A percentile compares a stretch with the other conserved stretches of the same genome.
Evolutionary conservation across 2,113 vertebrate genomes (phyloP).

Genomic region (Nesospiza acunhae): DNA sequence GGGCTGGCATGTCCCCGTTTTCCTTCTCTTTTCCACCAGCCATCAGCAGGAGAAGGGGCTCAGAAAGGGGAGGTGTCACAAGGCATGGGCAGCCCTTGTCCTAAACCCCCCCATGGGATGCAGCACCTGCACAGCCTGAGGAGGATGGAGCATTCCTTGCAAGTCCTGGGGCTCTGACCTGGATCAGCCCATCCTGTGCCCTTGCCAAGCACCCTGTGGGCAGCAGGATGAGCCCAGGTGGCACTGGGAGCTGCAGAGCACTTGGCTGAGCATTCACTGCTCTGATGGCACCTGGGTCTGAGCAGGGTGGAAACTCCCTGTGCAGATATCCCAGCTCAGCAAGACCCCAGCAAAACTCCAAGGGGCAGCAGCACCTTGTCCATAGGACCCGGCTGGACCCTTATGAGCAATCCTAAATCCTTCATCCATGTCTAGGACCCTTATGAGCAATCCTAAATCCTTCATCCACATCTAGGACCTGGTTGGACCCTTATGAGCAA

Average conservation of each 20-base stretch:
- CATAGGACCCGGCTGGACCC: not conserved
- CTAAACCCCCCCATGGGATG: not conserved
- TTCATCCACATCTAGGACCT: rapidly evolving
- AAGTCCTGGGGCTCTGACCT: not conserved
- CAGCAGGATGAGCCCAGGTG: not conserved
- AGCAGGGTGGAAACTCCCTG: not conserved
- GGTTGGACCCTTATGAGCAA: not conserved
- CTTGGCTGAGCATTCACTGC: not conserved
- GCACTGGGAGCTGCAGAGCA: not conserved
- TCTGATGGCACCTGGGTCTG: not conserved
- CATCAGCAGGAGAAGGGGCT: not conserved
- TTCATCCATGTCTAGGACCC: not conserved
- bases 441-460: not conserved
- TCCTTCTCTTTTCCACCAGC: not conserved
- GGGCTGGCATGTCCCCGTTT: not conserved
- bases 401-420: not conserved
- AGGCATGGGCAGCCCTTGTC: not conserved
- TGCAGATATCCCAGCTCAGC: not conserved
- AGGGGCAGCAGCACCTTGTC: not conserved
- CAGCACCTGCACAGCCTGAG: not conserved
- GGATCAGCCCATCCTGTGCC: not conserved
- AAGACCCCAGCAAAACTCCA: not conserved
- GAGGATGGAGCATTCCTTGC: not conserved
- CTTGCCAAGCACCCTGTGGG: not conserved
- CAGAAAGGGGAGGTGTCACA: rapidly evolving